Evolutionary conservation across 1,140 invertebrate genomes (phyloP), one percentile per base, ranked within the genome.

Genomic region (Calosoma granatense): DNA sequence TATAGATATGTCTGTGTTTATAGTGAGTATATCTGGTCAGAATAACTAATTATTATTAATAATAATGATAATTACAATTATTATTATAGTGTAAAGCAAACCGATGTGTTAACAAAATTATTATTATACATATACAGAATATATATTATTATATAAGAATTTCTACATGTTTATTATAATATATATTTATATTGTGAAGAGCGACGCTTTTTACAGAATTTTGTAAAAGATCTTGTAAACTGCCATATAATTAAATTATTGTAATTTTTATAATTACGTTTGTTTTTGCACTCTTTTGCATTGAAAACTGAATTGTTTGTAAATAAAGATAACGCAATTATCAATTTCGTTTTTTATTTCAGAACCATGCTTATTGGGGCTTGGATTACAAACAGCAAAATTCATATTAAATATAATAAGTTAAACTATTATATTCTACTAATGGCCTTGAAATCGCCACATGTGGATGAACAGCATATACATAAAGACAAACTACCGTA

Each of bases 171-270:
- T 47, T 47, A 47, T 47, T 47, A 47, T 9, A 36, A 36, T 36
- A 36, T 47, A 47, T 47, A 47, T 47, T 47, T 47, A 47, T 47
- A 47, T 47, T 47, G 41, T 47, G 41, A 17, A 47, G 41, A 47
- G 41, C 41, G 17, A 47, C 17, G 41, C 41, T 47, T 47, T 47
- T 47, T 47, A 47, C 41, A 17, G 15, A 47, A 47, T 47, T 47
- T 47, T 47, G 41, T 47, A 47, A 17, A 47, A 36, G n/a, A 47
- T 17, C 6, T 47, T 47, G 41, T 47, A 47, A 47, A 47, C 41
- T 47, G 41, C 41, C 41, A 47, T 47, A 47, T 47, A 47, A 47
- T 17, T 47, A 47, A 47, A 47, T 47, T 47, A 47, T 47, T 47
- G 41, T 47, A 47, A 47, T 47, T 47, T 36, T 47, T 47, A 47